Conservation (phyloP, 2,888 invertebrate genomes). For the Lithophane ornitopus region DNA sequence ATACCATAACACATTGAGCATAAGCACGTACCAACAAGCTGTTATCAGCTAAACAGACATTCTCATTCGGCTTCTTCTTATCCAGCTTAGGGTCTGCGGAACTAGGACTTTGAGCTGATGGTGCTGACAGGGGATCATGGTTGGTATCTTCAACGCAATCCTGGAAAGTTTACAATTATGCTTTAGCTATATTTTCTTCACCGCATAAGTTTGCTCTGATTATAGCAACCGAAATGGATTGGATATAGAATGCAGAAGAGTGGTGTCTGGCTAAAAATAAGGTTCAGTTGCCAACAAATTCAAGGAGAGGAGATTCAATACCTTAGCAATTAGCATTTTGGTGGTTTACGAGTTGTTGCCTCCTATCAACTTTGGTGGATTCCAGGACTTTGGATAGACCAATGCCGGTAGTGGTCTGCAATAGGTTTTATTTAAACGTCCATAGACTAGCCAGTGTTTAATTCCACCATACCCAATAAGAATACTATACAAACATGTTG, state of each 20-base stretch:
- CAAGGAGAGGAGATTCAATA: background rate
- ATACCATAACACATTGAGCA: background rate
- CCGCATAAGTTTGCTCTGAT: background rate
- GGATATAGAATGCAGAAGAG: background rate
- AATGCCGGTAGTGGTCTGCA: background rate
- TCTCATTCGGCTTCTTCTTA: conserved; percentile 86
- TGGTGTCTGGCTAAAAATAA: background rate
- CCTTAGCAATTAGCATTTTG: background rate
- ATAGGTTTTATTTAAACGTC: background rate
- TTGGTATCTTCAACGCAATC: conserved; percentile 86
- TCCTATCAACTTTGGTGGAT: background rate
- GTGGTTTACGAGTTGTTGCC: background rate
- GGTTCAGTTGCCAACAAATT: background rate
- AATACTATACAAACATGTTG: conserved; percentile 16
- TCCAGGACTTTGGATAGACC: background rate
- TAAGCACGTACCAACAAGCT: conserved; percentile 88
- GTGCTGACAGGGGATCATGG: conserved; percentile 83
- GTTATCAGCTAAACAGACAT: conserved; percentile 92
- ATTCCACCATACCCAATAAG: conserved; percentile 4
- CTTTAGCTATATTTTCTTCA: background rate
- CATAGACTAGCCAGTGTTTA: background rate
- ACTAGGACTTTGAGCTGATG: conserved; percentile 71
- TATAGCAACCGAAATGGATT: background rate
- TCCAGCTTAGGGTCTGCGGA: conserved; percentile 78
- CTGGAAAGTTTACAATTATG: conserved; percentile 65